Conservation (phyloP, 2,888 invertebrate genomes). For the Tholera decimalis region DNA sequence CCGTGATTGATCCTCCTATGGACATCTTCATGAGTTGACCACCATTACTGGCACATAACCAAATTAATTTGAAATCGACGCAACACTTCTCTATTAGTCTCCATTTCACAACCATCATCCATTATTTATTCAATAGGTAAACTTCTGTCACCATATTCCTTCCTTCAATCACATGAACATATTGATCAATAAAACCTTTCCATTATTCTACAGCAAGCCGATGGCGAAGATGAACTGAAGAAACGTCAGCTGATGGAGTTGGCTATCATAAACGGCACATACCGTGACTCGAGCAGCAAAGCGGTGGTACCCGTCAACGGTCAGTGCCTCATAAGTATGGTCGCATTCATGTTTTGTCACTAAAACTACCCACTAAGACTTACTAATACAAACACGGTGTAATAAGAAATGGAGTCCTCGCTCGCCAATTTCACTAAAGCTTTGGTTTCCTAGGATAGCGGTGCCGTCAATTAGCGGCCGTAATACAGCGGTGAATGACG, state of each 20-base stretch:
- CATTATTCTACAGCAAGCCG: conserved; percentile 95
- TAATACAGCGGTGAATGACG: no score
- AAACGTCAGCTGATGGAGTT: conserved; percentile 99
- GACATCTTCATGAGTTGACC: neutral
- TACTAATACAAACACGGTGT: conserved; percentile 39
- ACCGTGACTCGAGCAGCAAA: conserved; percentile 98
- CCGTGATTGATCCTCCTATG: neutral
- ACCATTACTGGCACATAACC: neutral
- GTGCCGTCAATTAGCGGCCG: no score
- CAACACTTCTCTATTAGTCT: neutral
- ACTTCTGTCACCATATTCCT: neutral
- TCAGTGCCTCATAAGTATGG: conserved; percentile 92
- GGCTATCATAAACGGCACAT: conserved; percentile 99
- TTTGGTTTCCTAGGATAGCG: no score
- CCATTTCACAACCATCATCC: neutral
- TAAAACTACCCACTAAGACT: conserved; percentile 74
- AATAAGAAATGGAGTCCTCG: conserved; percentile 38
- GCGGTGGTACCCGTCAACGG: conserved; percentile 96
- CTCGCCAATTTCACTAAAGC: neutral
- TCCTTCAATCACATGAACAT: neutral
- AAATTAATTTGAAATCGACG: neutral
- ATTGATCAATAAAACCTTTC: conserved; percentile 15
- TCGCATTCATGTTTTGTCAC: conserved; percentile 89
- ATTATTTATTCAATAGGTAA: neutral
- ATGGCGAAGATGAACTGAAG: conserved; percentile 99